Conservation (phyloP, 2,888 invertebrate genomes). For the Endomychus coccineus region DNA sequence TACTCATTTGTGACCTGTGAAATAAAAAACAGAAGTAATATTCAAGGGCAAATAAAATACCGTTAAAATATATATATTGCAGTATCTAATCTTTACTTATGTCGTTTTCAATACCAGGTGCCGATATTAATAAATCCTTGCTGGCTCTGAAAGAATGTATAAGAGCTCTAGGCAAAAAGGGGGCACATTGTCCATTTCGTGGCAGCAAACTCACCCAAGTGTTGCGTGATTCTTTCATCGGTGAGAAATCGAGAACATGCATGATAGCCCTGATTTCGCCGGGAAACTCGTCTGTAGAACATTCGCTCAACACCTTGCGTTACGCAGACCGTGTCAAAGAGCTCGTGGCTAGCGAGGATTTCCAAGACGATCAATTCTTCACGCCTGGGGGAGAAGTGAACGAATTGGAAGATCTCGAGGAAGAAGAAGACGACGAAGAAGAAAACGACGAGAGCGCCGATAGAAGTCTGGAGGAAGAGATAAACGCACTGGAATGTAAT, state of each 20-base stretch:
- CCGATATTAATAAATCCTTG: conserved; percentile 95
- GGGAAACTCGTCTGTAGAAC: conserved; percentile 91
- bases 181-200: conserved; percentile 93
- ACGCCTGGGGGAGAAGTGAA: conserved; percentile 7
- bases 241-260: conserved; percentile 97
- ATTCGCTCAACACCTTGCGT: conserved; percentile 93
- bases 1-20: no score
- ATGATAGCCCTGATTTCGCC: conserved; percentile 99
- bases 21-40: no score
- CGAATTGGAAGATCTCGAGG: conserved; percentile 11
- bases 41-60: no score
- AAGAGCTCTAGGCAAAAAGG: conserved; percentile 88
- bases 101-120: no score
- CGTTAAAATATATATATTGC: no score
- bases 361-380: conserved; percentile 5
- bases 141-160: conserved; percentile 97
- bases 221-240: conserved; percentile 94
- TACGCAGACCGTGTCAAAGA: conserved; percentile 98
- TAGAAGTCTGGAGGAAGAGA: conserved; percentile 4
- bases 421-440: conserved; percentile 13
- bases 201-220: conserved; percentile 96
- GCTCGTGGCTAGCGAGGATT: conserved; percentile 51
- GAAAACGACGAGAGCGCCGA: conserved; percentile 22
- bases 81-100: no score
- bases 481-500: conserved; percentile 29